Evolutionary conservation across 2,888 invertebrate genomes (phyloP).

Genomic region (Peribatodes rhomboidaria): DNA sequence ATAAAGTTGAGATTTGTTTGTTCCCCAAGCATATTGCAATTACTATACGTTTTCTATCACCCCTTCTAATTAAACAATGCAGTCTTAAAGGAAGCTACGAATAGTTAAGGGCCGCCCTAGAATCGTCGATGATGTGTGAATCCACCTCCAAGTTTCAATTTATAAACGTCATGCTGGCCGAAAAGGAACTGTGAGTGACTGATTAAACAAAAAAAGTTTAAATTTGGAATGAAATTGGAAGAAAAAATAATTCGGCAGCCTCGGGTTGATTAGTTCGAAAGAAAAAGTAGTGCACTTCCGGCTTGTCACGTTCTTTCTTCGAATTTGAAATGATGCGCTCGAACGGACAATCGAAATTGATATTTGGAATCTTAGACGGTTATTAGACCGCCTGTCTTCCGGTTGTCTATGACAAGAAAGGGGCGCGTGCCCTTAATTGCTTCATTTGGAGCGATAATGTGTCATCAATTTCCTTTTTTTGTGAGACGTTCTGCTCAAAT

Average conservation of each 20-base stretch:
- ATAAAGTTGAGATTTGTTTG: slow-evolving; percentile 44
- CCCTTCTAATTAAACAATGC: slow-evolving; percentile 74
- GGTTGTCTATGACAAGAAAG: slow-evolving; percentile 63
- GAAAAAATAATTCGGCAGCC: slow-evolving; percentile 60
- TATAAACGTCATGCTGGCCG: slow-evolving; percentile 65
- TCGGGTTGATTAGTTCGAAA: slow-evolving; percentile 73
- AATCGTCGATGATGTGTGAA: slow-evolving; percentile 52
- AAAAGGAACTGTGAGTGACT: slow-evolving; percentile 73
- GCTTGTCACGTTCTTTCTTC: slow-evolving; percentile 68
- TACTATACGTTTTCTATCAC: slow-evolving; percentile 54
- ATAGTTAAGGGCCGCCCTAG: slow-evolving; percentile 39
- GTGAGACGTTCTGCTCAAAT: slow-evolving; percentile 61
- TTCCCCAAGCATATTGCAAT: slow-evolving; percentile 56
- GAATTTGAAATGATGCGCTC: slow-evolving; percentile 71
- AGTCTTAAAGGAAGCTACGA: slow-evolving; percentile 70
- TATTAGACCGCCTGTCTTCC: slow-evolving; percentile 84
- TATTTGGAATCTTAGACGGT: slow-evolving; percentile 82
- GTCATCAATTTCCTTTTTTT: slow-evolving; percentile 60
- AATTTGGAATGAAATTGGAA: slow-evolving; percentile 55
- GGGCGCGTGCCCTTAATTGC: slow-evolving; percentile 83
- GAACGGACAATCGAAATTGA: slow-evolving; percentile 81
- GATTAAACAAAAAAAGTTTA: slow-evolving; percentile 56
- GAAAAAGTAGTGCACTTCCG: slow-evolving; percentile 76
- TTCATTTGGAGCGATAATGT: slow-evolving; percentile 81
- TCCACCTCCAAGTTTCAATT: slow-evolving; percentile 47